Conservation (phyloP, 2,797 vertebrate species). For the Pseudochaenichthys georgianus region DNA sequence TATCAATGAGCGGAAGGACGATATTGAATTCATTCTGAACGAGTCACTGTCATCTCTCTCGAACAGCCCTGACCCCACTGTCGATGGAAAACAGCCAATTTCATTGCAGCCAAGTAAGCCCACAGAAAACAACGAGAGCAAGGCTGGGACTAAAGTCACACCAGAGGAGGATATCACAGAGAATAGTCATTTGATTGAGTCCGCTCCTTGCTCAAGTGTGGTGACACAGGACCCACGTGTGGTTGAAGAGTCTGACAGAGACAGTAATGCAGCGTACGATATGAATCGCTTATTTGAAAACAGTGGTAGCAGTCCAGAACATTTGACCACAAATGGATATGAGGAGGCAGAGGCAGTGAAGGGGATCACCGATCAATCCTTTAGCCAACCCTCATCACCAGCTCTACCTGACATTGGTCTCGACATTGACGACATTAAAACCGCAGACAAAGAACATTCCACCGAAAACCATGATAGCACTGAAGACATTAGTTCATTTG, state of each 20-base stretch:
- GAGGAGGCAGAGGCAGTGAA: conserved; percentile 77
- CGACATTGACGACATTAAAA: conserved; percentile 39
- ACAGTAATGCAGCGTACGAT: conserved; percentile 43
- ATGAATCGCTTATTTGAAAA: conserved; percentile 54
- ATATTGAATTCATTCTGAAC: conserved; percentile 78
- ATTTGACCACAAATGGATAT: conserved; percentile 65
- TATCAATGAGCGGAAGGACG: conserved; percentile 75
- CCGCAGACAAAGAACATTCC: conserved; percentile 40
- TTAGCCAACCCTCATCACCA: conserved; percentile 50
- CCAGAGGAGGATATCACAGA: conserved; percentile 58
- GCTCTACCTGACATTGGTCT: background rate
- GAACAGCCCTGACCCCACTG: conserved; percentile 63
- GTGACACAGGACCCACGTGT: conserved; percentile 53
- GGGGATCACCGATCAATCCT: conserved; percentile 57
- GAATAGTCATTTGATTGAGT: conserved; percentile 55
- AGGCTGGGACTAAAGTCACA: conserved; percentile 54
- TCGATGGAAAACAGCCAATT: conserved; percentile 70
- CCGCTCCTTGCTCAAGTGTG: conserved; percentile 58
- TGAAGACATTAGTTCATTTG: conserved; percentile 26
- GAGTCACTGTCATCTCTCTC: conserved; percentile 73
- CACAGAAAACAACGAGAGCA: conserved; percentile 60
- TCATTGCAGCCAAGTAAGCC: conserved; percentile 64
- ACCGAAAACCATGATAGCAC: conserved; percentile 22
- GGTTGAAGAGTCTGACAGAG: conserved; percentile 49
- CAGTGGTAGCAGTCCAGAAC: conserved; percentile 67